A percentile compares a stretch with the other conserved stretches of the same genome.
Conservation (phyloP, 2,113 vertebrate species). For the Microcebus murinus region DNA sequence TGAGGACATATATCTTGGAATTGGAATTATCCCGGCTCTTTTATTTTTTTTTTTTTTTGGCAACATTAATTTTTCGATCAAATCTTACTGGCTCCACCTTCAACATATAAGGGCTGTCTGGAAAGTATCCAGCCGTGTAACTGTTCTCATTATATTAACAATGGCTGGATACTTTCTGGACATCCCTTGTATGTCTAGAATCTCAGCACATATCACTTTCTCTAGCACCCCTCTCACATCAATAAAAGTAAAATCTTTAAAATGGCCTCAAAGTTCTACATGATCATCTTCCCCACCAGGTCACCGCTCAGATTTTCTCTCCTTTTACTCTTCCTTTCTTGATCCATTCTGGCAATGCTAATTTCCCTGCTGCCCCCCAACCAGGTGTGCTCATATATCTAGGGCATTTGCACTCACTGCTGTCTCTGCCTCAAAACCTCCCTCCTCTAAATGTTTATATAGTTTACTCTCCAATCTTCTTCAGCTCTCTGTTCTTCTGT, state of each 20-base stretch:
- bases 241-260: constrained; percentile 4
- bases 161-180: too few species aligned
- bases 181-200: background rate
- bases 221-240: background rate
- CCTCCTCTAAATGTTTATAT: background rate
- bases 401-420: background rate
- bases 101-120: background rate
- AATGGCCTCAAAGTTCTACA: background rate
- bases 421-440: background rate
- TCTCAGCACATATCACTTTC: background rate
- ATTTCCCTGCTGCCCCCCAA: background rate
- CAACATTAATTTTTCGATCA: background rate
- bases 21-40: background rate
- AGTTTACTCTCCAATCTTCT: background rate
- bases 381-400: background rate
- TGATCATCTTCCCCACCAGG: background rate
- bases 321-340: background rate
- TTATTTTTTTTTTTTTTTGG: constrained; percentile 4
- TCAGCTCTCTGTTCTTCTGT: background rate
- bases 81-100: background rate
- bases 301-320: background rate
- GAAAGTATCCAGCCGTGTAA: too few species aligned
- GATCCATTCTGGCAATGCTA: background rate
- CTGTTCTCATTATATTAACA: too few species aligned
- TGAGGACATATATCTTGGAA: background rate